Conservation (phyloP, 2,888 invertebrate species). For the Minunthozetes semirufus region DNA sequence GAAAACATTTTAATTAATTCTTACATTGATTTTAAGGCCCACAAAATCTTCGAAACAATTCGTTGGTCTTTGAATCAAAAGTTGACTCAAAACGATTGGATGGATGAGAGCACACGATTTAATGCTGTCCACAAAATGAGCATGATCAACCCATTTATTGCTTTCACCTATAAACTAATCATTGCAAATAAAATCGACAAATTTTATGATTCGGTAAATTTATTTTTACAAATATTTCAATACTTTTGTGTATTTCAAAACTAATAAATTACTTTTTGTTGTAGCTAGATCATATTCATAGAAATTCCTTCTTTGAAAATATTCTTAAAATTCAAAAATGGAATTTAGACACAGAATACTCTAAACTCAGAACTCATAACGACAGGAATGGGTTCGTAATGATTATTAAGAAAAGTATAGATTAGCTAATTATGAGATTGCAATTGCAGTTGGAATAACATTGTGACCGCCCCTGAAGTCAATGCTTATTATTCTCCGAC, state of each 20-base stretch:
- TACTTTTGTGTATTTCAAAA: too few relatives aligned
- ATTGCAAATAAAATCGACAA: neutral
- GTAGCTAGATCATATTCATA: neutral
- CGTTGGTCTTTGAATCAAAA: neutral
- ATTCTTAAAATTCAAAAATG: neutral
- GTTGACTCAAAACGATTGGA: neutral
- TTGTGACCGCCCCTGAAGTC: neutral
- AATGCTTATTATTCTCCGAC: neutral
- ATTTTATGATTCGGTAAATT: neutral
- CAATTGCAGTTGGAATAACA: constrained; percentile 15
- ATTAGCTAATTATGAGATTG: neutral
- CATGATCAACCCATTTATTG: neutral
- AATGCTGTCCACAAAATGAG: neutral
- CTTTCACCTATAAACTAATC: neutral
- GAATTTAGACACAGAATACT: neutral
- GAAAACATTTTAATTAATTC: too few relatives aligned
- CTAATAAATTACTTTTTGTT: neutral
- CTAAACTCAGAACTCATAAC: neutral
- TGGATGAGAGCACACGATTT: neutral
- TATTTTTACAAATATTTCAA: neutral
- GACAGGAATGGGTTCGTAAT: neutral
- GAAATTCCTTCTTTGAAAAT: neutral
- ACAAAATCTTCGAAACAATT: neutral
- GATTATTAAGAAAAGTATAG: neutral
- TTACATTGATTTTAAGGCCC: neutral